These are phyloP conservation scores for Gorsachius magnificus DNA, from an alignment of 2,797 vertebrate genomes.

Conservation along the genomic window DNA sequence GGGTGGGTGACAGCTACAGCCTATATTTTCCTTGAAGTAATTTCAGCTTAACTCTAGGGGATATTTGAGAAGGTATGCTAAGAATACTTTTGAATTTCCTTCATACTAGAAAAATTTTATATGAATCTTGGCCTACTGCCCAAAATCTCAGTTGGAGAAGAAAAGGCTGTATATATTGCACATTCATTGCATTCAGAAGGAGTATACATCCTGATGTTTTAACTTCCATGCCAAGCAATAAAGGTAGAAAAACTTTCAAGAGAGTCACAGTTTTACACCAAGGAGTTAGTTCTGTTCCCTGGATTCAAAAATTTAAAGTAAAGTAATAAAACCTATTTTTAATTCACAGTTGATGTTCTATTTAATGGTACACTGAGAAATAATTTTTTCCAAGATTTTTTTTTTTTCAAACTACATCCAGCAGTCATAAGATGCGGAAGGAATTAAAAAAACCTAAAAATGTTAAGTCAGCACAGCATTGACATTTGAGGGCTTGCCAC, in stretches of 20 bases:
- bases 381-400: background rate
- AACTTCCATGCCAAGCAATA: background rate
- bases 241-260: background rate
- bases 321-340: background rate
- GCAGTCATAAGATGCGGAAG: background rate
- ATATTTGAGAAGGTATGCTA: slow-evolving; percentile 24
- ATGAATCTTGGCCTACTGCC: background rate
- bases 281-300: background rate
- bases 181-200: background rate
- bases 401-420: background rate
- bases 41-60: background rate
- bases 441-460: background rate
- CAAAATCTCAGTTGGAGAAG: slow-evolving; percentile 3
- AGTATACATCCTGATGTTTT: background rate
- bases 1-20: background rate
- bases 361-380: background rate
- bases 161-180: background rate
- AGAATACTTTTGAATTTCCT: slow-evolving; percentile 13
- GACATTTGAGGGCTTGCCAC: background rate
- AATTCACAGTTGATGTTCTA: background rate
- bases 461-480: background rate
- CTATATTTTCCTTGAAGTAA: background rate
- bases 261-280: background rate
- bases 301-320: background rate
- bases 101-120: background rate